Evolutionary conservation across 2,113 vertebrate genomes (phyloP).

Genomic region (Brevimyrus niger): DNA sequence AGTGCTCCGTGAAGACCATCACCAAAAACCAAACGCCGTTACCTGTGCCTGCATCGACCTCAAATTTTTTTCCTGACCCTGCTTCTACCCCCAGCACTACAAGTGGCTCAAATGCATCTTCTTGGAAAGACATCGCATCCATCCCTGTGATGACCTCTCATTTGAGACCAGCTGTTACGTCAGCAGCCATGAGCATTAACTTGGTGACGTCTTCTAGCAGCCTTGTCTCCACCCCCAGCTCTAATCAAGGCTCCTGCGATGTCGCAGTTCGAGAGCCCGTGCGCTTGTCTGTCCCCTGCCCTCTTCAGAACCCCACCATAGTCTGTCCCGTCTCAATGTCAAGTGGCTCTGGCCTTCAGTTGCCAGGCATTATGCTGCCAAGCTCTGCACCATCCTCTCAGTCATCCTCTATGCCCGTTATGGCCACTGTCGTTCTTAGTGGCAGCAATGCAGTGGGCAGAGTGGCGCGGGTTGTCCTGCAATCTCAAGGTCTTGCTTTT

Average conservation of each 20-base stretch:
- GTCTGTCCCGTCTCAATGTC: neutral
- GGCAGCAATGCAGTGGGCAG: neutral
- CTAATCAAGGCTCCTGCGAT: neutral
- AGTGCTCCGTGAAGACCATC: constrained; percentile 36
- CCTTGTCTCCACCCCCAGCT: neutral
- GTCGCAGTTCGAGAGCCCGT: neutral
- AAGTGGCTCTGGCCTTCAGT: neutral
- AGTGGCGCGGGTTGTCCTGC: neutral
- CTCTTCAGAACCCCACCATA: constrained; percentile 14
- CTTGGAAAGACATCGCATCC: neutral
- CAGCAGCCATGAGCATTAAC: neutral
- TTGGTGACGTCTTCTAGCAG: neutral
- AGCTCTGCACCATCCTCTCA: neutral
- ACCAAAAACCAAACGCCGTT: neutral
- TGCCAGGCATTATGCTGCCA: neutral
- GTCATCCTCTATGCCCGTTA: constrained; percentile 9
- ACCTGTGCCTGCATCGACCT: constrained; percentile 21
- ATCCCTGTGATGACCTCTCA: neutral
- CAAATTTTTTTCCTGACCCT: neutral
- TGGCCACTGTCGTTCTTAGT: constrained; percentile 7
- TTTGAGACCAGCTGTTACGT: neutral
- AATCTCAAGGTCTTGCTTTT: constrained; percentile 8
- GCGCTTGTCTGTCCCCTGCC: neutral
- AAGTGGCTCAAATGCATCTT: neutral
- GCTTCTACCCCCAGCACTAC: neutral